These are phyloP conservation scores for Eupeodes corollae DNA, from an alignment of 1,140 invertebrate genomes.

Conservation along the genomic window DNA sequence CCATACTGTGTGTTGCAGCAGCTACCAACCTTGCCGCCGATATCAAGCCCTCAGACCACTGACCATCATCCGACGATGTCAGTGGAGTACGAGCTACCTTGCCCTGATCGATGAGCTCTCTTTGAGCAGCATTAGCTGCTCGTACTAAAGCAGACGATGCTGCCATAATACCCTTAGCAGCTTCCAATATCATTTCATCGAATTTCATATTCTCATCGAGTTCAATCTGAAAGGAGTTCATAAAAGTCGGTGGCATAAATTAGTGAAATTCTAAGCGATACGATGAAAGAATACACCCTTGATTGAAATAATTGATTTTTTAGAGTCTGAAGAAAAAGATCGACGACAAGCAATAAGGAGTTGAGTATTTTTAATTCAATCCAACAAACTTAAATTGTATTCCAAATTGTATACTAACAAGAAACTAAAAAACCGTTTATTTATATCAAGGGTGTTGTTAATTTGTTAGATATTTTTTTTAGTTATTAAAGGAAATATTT, in stretches of 20 bases:
- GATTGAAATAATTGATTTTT: not conserved
- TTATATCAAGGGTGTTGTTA: too few species aligned
- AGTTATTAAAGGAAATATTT: not conserved
- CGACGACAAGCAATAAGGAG: too few species aligned
- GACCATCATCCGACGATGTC: conserved; percentile 85
- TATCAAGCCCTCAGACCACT: conserved; percentile 97
- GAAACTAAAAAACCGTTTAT: too few species aligned
- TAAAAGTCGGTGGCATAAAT: conserved; percentile 1
- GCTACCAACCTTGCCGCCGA: conserved; percentile 92
- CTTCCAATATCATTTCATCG: conserved; percentile 97
- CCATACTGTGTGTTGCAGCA: conserved; percentile 91
- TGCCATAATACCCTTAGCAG: conserved; percentile 93
- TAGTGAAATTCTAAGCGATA: not conserved
- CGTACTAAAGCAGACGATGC: conserved; percentile 94
- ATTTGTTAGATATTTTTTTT: not conserved
- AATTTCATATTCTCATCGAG: conserved; percentile 90
- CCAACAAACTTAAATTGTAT: too few species aligned
- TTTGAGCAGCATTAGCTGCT: conserved; percentile 89
- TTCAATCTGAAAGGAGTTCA: conserved; percentile 43
- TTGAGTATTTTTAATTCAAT: too few species aligned
- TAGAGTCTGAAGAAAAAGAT: too few species aligned
- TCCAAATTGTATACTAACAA: too few species aligned
- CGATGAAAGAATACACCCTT: not conserved
- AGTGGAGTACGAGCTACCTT: conserved; percentile 69
- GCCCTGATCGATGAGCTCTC: conserved; percentile 79